Evolutionary conservation across 2,113 vertebrate species (phyloP), one percentile per base, ranked within the genome.

Genomic region (Chaetodon trifascialis): DNA sequence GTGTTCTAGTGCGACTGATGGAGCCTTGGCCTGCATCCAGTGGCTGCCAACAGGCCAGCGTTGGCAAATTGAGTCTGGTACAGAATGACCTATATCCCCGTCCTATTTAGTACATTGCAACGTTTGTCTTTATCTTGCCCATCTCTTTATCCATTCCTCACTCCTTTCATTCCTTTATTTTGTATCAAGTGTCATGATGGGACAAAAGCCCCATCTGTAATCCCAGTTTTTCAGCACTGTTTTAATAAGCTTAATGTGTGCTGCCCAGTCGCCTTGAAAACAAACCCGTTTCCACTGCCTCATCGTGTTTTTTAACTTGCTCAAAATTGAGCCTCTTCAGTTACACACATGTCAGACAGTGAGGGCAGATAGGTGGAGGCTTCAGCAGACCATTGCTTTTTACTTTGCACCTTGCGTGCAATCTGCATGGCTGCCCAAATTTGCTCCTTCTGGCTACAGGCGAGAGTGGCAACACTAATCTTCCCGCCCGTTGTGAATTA

Each of bases 1-100:
- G 76, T 83, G 76, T 84, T 79, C 38, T 59, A 76, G 79, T 86
- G 83, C 66, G 47, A 90, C 76, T 89, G 90, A 90, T 87, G 73
- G 81, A 79, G 81, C 65, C 72, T 83, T 91, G 92, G 94, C 88
- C 73, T 40, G 51, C 73, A 36, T 92, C 85, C 92, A 92, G 71
- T 60, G 47, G 80, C 74, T 87, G 88, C 85, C 73, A 92, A 91
- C 88, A 87, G 87, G 75, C 88, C 74, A 64, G 70, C 46, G 14
- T 79, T 80, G 82, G 86, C 78, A 69, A 87, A 90, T 73, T 36
- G 66, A 86, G 72, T 88, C 82, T 85, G 76, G 86, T 88, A 82
- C 87, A 82, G 76, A 81, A 89, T 92, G 93, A 93, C 93, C 93
- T 87, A 93, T 87, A 93, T 94, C 88, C 56, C 67, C 9, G 72